Evolutionary conservation across 1,140 invertebrate genomes (phyloP).

Genomic region (Yoshiicerus persimilis): DNA sequence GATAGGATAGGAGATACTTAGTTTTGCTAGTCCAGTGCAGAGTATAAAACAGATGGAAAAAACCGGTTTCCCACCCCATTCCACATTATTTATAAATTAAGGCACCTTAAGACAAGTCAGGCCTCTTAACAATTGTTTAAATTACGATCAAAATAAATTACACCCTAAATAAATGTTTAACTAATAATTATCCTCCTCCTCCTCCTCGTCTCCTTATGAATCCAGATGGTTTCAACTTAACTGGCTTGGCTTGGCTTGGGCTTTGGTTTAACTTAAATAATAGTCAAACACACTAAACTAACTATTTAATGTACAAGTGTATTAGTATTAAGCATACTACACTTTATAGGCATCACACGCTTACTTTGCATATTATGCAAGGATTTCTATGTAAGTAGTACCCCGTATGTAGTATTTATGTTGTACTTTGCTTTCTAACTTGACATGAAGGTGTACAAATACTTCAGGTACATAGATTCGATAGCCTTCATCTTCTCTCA

Average conservation of each 20-base stretch:
- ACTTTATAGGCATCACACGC: not conserved
- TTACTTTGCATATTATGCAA: not conserved
- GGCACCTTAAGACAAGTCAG: slow-evolving; percentile 47
- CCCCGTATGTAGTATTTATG: not conserved
- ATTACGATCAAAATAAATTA: slow-evolving; percentile 50
- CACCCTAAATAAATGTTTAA: slow-evolving; percentile 49
- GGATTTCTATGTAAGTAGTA: not conserved
- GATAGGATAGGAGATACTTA: not conserved
- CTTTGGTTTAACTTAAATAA: not conserved
- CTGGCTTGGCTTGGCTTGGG: not conserved
- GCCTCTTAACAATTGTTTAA: slow-evolving; percentile 48
- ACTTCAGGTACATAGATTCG: not conserved
- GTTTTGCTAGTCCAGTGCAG: not conserved
- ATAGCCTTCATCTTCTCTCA: not conserved
- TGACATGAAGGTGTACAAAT: not conserved
- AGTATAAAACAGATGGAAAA: not conserved
- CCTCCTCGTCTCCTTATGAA: slow-evolving; percentile 30
- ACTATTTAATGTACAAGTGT: not conserved
- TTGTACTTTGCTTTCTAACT: not conserved
- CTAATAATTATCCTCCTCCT: slow-evolving; percentile 49
- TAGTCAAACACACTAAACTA: not conserved
- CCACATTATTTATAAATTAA: slow-evolving; percentile 50
- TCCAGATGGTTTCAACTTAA: slow-evolving; percentile 15
- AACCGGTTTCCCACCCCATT: slow-evolving; percentile 45
- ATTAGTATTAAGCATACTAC: not conserved